Evolutionary conservation across 2,113 vertebrate genomes (phyloP), one percentile per base, ranked within the genome.

Genomic region (Cyanoderma ruficeps): DNA sequence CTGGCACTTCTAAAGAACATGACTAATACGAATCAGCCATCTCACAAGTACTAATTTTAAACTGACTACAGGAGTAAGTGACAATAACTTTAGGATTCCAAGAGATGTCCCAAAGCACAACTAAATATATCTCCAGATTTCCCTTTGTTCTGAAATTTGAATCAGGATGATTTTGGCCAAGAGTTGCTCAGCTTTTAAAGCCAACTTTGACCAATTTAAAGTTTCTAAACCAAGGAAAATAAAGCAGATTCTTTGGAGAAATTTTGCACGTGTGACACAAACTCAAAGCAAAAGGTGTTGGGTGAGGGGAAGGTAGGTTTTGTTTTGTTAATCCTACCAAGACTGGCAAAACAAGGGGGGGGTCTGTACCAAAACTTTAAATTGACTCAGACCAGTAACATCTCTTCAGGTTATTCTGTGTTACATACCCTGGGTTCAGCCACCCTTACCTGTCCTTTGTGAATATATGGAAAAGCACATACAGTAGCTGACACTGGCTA

Each of bases 131-230:
- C 60, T 59, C 64, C 88, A 71, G 33, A 83, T 81, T 74, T 90
- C 31, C 88, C 68, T 95, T 93, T 87, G 39, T 77, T 85, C 72
- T 63, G 39, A 94, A 67, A 72, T 70, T 78, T 69, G 50, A 94
- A 88, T 74, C 22, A 75, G 56, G 31, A 49, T 88, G 17, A 33
- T 39, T 95, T 77, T 77, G 55, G 47, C 42, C 59, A 95, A 67
- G 50, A 76, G 50, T 75, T 30, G 31, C 42, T 83, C 39, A 63
- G 27, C 18, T 55, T 90, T 83, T 83, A 70, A 83, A 94, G 60
- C 60, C 55, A 93, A 15, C 24, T 83, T 83, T 67, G 60, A 25
- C 64, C 76, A 94, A 56, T 44, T 63, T 74, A 6, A 77, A 88
- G 18, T 71, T 94, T 86, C 35, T 82, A 90, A 94, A 80, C 21